Evolutionary conservation across 2,888 invertebrate genomes (phyloP), one percentile per base, ranked within the genome.

Genomic region (Oscheius sp.): DNA sequence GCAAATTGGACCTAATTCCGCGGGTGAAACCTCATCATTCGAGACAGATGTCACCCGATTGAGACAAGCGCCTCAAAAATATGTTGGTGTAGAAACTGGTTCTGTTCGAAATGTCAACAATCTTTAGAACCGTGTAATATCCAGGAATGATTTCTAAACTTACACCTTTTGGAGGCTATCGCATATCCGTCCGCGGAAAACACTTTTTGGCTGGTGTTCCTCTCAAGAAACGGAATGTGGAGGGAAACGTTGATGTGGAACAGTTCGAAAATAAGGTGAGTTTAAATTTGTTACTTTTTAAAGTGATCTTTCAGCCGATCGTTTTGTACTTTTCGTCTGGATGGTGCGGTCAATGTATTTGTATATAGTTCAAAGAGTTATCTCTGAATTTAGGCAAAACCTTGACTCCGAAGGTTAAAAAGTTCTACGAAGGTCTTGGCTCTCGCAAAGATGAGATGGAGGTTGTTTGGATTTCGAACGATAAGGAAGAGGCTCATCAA

Each of bases 311-410:
- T 55, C 73, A 86, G 86, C 76, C 78, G 3, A 73, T 86, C 13
- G 76, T 87, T 4, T 62, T 87, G 29, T 87, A 86, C 70, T 87
- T 87, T 71, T 86, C 87, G 0, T 84, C 86, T 57, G 84, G 85
- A 10, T 87, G 87, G 87, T 87, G 87, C 73, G 68, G 68, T 29
- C 42, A 53, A 42, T 63, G 47, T 42, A 42, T 42, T 42, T 42
- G 42, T 42, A 42, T 42, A 42, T 42, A 5, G 3, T 42, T 42
- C 7, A 79, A 80, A 4, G 79, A 82, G 21, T 21, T 21, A 21
- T 21, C 21, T 21, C 21, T 21, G 21, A 0, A 21, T 21, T 2
- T 5, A 42, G 86, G 87, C 77, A 81, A 84, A 57, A 75, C 80
- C 32, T 74, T 87, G 65, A 87, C 87, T 7, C 87, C 87, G 37